phyloP scores from a whole-genome alignment of 2,888 invertebrate species.

The Odontocerum albicorne region DNA sequence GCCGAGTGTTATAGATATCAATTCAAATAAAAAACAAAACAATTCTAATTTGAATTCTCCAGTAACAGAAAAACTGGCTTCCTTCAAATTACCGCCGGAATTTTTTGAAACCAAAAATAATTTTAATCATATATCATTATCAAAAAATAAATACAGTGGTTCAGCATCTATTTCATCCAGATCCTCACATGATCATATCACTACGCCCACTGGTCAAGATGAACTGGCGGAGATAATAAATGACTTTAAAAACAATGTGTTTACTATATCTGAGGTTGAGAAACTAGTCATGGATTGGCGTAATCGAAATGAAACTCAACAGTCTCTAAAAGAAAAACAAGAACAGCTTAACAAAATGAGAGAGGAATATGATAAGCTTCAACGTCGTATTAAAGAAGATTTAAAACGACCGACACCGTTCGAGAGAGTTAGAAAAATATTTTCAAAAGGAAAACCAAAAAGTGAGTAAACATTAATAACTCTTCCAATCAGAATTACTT shows the following conservation, averaged over 20 bases:
- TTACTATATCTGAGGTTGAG: slow-evolving; percentile 83
- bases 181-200: slow-evolving; percentile 35
- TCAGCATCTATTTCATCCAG: slow-evolving; percentile 20
- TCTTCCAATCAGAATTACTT: background rate
- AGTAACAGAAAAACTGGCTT: slow-evolving; percentile 9
- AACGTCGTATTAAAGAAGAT: slow-evolving; percentile 73
- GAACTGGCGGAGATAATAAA: slow-evolving; percentile 85
- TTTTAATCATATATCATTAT: slow-evolving; percentile 14
- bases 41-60: slow-evolving; percentile 11
- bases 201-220: slow-evolving; percentile 62
- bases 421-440: slow-evolving; percentile 75
- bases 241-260: slow-evolving; percentile 87
- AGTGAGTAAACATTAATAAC: slow-evolving; percentile 40
- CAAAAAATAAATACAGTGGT: slow-evolving; percentile 19
- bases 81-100: slow-evolving; percentile 20
- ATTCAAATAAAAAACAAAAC: slow-evolving; percentile 6
- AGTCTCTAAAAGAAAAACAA: slow-evolving; percentile 82
- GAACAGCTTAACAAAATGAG: slow-evolving; percentile 80
- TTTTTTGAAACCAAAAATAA: slow-evolving; percentile 25
- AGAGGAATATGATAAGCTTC: slow-evolving; percentile 80
- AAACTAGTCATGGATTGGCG: slow-evolving; percentile 85
- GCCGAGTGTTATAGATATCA: slow-evolving; percentile 47
- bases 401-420: slow-evolving; percentile 80
- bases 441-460: slow-evolving; percentile 64
- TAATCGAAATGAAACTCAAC: slow-evolving; percentile 83